phyloP scores from a whole-genome alignment of 1,140 invertebrate species.

The Heliconius melpomene region DNA sequence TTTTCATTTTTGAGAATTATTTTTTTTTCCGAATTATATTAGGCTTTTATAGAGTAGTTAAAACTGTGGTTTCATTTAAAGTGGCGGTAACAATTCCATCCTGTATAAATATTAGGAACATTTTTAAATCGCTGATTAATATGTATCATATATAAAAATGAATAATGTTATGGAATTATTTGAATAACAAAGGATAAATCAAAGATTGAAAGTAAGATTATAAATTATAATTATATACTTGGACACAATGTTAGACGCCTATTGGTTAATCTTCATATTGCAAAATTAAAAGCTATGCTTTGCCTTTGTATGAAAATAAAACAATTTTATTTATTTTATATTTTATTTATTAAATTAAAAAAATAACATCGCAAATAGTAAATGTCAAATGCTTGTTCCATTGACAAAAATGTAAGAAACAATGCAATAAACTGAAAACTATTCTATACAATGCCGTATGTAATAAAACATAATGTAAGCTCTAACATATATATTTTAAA shows the following conservation, averaged over 20 bases:
- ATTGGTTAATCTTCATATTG: neutral
- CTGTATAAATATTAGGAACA: too few species aligned
- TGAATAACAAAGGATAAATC: too few species aligned
- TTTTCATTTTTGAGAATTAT: too few species aligned
- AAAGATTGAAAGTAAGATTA: too few species aligned
- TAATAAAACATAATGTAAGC: neutral
- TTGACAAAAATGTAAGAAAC: neutral
- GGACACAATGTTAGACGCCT: too few species aligned
- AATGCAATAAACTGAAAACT: neutral
- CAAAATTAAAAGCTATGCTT: neutral
- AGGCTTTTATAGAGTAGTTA: too few species aligned
- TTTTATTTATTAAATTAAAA: slow-evolving; percentile 3
- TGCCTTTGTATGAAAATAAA: neutral
- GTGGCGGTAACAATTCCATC: too few species aligned
- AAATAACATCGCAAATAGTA: neutral
- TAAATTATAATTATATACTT: neutral
- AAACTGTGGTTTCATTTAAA: too few species aligned
- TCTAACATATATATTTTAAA: slow-evolving; percentile 1
- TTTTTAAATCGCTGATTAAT: too few species aligned
- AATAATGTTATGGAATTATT: too few species aligned
- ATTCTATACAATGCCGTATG: neutral
- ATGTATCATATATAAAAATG: too few species aligned
- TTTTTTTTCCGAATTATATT: too few species aligned
- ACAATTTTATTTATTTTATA: neutral
- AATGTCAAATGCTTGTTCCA: neutral